phyloP scores from a whole-genome alignment of 2,113 vertebrate species.

The Lycocorax pyrrhopterus region DNA sequence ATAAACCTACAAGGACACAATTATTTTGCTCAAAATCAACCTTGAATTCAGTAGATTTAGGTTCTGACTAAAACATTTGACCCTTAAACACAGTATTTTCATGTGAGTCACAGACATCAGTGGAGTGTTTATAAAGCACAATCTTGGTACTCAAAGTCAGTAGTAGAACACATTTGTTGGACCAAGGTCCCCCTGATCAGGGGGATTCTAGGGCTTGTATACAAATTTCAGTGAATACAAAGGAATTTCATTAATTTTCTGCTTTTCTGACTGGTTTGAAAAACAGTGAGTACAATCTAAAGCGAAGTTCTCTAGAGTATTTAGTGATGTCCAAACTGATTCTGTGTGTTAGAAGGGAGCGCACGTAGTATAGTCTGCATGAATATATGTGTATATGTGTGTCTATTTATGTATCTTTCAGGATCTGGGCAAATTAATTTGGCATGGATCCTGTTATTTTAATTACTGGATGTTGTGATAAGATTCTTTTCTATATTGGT shows the following conservation, averaged over 20 bases:
- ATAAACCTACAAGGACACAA: neutral
- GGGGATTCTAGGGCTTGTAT: neutral
- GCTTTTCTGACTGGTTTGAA: neutral
- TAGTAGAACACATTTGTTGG: neutral
- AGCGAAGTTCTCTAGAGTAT: accelerated
- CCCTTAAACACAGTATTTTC: neutral
- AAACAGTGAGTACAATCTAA: neutral
- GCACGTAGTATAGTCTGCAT: neutral
- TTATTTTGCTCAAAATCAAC: neutral
- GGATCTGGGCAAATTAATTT: neutral
- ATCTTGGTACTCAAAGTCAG: neutral
- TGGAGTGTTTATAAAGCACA: neutral
- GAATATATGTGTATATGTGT: neutral
- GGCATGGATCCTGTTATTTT: neutral
- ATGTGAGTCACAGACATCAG: neutral
- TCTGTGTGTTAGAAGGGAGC: neutral
- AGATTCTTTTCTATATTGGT: neutral
- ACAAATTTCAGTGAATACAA: neutral
- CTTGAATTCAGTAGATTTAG: neutral
- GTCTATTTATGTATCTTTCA: neutral
- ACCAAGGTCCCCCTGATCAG: neutral
- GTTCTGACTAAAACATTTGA: neutral
- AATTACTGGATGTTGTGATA: neutral
- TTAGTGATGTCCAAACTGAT: neutral
- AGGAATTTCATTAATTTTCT: neutral